Conservation (phyloP, 2,113 vertebrate genomes). For the Pitta sordida region DNA sequence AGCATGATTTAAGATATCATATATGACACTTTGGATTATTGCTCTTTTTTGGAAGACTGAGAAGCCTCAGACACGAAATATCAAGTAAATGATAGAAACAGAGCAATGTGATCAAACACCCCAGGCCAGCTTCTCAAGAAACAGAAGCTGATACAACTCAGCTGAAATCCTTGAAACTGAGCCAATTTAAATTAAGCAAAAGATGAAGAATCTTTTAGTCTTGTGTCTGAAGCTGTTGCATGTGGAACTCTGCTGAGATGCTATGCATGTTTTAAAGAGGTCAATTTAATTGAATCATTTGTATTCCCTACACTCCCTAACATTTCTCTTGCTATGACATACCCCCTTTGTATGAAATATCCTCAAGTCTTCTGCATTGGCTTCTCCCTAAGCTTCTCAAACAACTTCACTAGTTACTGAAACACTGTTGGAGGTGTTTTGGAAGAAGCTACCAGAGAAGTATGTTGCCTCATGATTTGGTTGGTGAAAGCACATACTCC, state of each 20-base stretch:
- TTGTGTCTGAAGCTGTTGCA: not conserved
- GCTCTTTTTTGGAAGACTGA: not conserved
- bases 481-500: not conserved
- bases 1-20: not conserved
- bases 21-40: not conserved
- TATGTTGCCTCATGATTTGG: not conserved
- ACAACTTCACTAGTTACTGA: not conserved
- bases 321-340: rapidly evolving
- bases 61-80: not conserved
- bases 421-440: not conserved
- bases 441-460: not conserved
- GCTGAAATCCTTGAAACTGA: not conserved
- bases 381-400: not conserved
- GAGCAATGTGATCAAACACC: not conserved
- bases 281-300: not conserved
- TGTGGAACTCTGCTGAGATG: not conserved
- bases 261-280: not conserved
- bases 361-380: not conserved
- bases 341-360: not conserved
- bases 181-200: not conserved
- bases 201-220: not conserved
- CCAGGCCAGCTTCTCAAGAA: not conserved
- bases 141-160: not conserved
- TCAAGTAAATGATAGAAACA: not conserved
- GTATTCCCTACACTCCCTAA: not conserved